Base-by-base conservation (phyloP, 1,140 invertebrate species). In the Drosophila kohkoa region DNA sequence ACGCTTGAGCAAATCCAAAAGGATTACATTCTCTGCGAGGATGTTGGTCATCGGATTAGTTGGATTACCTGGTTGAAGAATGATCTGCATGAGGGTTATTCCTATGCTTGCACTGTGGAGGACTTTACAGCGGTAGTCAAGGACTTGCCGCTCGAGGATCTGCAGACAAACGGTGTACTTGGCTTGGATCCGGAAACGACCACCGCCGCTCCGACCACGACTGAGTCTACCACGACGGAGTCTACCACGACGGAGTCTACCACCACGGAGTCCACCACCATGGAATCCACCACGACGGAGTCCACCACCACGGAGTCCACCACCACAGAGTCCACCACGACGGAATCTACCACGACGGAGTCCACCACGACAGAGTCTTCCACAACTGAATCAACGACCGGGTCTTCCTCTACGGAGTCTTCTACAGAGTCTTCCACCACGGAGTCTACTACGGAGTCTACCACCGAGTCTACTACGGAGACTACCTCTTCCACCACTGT, bases 91-190 rank as follows among this genome's bases (percentile, higher is more conserved):
- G 75, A 93, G 10, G 96, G 96, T 0, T 95, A 95, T 76, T 94
- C 94, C 5, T 96, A 96, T 82, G 95, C 95, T n/a, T 96, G 96
- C 81, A 92, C 93, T 1, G 93, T 96, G 10, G 90, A 93, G 35
- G 94, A 95, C 45, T 94, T 96, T 72, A 93, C 93, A 28, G 92
- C 86, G 57, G 83, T 91, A 0, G 93, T 96, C 1, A 92, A 88
- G 1, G 92, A 93, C 45, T 77, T 92, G 64, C 91, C 91, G 0
- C 54, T 90, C 5, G 83, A 91, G 0, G 81, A 91, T 69, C 65
- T 91, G 7, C 13, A 91, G 1, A 92, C 90, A 0, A 92, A 52
- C 38, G 90, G 90, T 5, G 49, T 92, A 0, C 69, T 92, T 45
- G 90, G 90, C 5, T n/a, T 92, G 7, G 90, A 90, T 25, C 54